Percentiles rank a stretch among this genome's conserved stretches.
phyloP scores from a whole-genome alignment of 1,140 invertebrate genomes.

The Halotydeus destructor region DNA sequence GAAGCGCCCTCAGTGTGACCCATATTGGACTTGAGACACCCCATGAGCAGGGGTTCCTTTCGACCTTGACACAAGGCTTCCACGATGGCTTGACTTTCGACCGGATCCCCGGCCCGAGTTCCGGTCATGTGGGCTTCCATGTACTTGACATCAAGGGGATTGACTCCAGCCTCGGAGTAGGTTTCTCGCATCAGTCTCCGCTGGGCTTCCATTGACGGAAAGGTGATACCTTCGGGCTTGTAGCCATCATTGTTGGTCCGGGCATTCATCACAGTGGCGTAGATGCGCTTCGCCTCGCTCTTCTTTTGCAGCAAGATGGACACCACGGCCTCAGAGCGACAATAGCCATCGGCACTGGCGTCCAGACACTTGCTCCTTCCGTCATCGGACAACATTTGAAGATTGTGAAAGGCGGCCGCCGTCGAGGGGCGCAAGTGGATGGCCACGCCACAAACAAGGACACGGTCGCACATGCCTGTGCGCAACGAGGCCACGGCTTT shows the following conservation, averaged over 20 bases:
- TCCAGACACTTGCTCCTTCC: slow-evolving; percentile 88
- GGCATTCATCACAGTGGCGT: slow-evolving; percentile 52
- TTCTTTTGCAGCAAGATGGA: slow-evolving; percentile 31
- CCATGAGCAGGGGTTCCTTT: slow-evolving; percentile 53
- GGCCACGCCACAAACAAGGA: slow-evolving; percentile 69
- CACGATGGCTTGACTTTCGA: slow-evolving; percentile 80
- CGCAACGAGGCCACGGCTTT: slow-evolving; percentile 63
- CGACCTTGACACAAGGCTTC: slow-evolving; percentile 51
- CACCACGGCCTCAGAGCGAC: slow-evolving; percentile 37
- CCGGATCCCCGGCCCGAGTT: slow-evolving; percentile 66
- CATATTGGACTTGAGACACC: slow-evolving; percentile 94
- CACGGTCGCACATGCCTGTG: slow-evolving; percentile 66
- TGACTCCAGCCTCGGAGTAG: slow-evolving; percentile 22
- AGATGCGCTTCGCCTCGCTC: slow-evolving; percentile 43
- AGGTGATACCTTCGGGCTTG: slow-evolving; percentile 58
- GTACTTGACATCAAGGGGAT: slow-evolving; percentile 23
- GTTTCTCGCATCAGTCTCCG: slow-evolving; percentile 22
- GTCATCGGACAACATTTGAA: slow-evolving; percentile 70
- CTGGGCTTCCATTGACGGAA: slow-evolving; percentile 20
- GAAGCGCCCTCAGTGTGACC: slow-evolving; percentile 88
- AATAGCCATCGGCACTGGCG: slow-evolving; percentile 65
- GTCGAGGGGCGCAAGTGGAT: slow-evolving; percentile 63
- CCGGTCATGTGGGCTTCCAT: slow-evolving; percentile 30
- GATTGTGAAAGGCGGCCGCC: slow-evolving; percentile 74
- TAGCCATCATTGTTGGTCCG: slow-evolving; percentile 73